These are phyloP conservation scores for Myocastor coypus DNA, from an alignment of 2,113 vertebrate genomes.

Conservation along the genomic window DNA sequence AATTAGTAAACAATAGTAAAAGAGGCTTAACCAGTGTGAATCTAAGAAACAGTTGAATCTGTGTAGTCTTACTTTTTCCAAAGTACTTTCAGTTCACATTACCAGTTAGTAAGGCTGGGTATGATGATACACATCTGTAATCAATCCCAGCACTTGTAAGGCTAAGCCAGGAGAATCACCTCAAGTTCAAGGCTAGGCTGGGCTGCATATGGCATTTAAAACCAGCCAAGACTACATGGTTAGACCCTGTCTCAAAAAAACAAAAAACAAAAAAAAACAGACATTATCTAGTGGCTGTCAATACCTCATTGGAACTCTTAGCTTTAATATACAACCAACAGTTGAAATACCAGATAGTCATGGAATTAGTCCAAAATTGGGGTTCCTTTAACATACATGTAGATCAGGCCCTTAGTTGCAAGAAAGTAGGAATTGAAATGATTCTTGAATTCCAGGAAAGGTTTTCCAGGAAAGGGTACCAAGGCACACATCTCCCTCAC, in stretches of 20 bases:
- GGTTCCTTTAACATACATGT: not conserved
- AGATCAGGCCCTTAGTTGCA: not conserved
- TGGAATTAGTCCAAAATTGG: not conserved
- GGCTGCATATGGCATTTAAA: too few relatives aligned
- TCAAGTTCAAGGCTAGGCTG: not conserved
- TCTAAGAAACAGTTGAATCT: not conserved
- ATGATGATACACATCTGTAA: not conserved
- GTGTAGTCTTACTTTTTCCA: conserved; percentile 20
- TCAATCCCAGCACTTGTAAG: not conserved
- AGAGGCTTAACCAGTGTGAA: not conserved
- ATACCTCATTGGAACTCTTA: not conserved
- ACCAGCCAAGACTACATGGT: not conserved
- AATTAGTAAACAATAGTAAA: not conserved
- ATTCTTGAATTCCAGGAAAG: not conserved
- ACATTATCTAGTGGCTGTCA: not conserved
- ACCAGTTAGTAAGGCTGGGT: not conserved
- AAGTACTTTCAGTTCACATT: not conserved
- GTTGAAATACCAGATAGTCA: not conserved
- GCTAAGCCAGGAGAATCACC: not conserved
- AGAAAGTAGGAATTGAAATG: not conserved
- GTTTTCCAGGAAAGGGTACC: not conserved
- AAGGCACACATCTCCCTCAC: not conserved
- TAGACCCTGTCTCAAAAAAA: not conserved
- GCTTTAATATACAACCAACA: not conserved
- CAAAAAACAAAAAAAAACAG: too few relatives aligned